These are phyloP conservation scores for Pseudopodoces humilis DNA, from an alignment of 2,113 vertebrate genomes.

Conservation along the genomic window DNA sequence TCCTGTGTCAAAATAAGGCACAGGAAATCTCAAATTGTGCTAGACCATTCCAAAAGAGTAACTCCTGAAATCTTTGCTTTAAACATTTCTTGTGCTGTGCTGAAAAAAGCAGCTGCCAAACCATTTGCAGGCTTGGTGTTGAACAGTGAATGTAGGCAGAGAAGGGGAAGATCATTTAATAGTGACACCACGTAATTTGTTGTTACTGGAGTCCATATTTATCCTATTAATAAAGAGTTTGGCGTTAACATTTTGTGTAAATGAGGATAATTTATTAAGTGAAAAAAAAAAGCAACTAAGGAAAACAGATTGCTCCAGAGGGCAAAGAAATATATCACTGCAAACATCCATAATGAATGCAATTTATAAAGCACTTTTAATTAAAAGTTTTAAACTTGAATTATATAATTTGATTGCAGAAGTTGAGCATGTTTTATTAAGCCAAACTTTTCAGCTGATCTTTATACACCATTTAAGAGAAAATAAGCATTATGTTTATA, in stretches of 20 bases:
- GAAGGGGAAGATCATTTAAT: conserved; percentile 26
- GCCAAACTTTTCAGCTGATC: neutral
- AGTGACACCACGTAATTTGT: conserved; percentile 29
- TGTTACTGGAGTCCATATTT: conserved; percentile 50
- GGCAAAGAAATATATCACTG: conserved; percentile 65
- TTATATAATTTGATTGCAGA: conserved; percentile 3
- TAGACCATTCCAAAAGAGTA: neutral
- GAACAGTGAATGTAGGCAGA: neutral
- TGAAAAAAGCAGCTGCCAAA: neutral
- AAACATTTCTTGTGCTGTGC: neutral
- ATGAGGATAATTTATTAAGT: conserved; percentile 44
- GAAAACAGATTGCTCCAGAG: conserved; percentile 46
- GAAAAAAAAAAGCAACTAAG: conserved; percentile 40
- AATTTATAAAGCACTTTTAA: conserved; percentile 61
- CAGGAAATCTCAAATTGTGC: neutral
- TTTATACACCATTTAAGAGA: conserved; percentile 33
- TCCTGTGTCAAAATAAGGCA: neutral
- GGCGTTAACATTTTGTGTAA: conserved; percentile 48
- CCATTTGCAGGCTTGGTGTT: neutral
- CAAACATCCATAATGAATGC: conserved; percentile 51
- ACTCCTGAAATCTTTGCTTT: neutral
- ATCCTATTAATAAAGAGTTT: conserved; percentile 49
- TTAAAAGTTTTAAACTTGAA: conserved; percentile 42
- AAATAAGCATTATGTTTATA: neutral
- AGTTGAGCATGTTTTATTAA: neutral